Evolutionary conservation across 53 echinoderm and acorn worm species (phyloP).

Genomic region (Paracentrotus lividus): DNA sequence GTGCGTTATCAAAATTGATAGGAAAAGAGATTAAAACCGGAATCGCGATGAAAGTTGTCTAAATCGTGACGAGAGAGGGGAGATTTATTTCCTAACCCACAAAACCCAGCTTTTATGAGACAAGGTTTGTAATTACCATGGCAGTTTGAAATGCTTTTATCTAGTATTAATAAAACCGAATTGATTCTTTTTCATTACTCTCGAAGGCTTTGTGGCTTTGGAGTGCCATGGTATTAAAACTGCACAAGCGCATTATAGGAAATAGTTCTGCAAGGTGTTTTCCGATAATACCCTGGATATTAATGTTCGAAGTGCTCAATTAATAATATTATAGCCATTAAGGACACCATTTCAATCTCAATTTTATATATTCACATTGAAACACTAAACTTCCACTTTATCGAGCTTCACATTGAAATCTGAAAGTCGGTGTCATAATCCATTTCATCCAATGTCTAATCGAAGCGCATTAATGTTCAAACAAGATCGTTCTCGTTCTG

Average conservation of each 20-base stretch:
- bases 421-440: not conserved
- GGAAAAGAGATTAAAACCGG: not conserved
- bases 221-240: too few species aligned
- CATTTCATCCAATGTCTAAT: not conserved
- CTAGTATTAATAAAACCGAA: too few species aligned
- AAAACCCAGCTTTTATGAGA: not conserved
- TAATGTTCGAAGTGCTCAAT: too few species aligned
- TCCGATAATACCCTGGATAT: too few species aligned
- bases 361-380: not conserved
- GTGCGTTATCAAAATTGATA: not conserved
- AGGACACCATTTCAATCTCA: not conserved
- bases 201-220: too few species aligned
- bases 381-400: not conserved
- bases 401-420: not conserved
- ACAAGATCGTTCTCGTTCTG: not conserved
- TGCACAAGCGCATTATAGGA: too few species aligned
- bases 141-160: too few species aligned
- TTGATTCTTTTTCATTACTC: too few species aligned
- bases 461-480: slow-evolving; percentile 1
- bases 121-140: too few species aligned
- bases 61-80: not conserved
- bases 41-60: not conserved
- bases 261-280: too few species aligned
- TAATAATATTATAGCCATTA: not conserved
- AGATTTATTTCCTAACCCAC: not conserved